Percentiles rank a stretch among this genome's conserved stretches.
Evolutionary conservation across 2,113 vertebrate species (phyloP).

Genomic region (Mus pahari): DNA sequence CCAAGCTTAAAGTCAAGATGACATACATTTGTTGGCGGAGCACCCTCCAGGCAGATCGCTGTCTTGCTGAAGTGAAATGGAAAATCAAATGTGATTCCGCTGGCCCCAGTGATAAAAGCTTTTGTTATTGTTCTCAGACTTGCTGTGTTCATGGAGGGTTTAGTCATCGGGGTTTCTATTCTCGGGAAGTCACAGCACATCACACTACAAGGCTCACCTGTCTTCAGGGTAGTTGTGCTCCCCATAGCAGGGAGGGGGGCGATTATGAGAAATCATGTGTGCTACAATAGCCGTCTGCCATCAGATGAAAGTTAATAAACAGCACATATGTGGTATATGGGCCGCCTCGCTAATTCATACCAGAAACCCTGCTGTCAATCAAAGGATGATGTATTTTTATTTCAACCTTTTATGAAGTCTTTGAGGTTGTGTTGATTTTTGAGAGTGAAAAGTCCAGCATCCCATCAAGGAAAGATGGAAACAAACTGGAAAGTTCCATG

Average conservation of each 20-base stretch:
- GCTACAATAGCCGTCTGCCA: background rate
- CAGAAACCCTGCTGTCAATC: background rate
- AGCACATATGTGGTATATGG: fast-evolving
- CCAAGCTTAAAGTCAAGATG: background rate
- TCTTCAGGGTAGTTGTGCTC: constrained; percentile 3
- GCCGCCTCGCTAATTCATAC: background rate
- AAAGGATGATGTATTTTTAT: background rate
- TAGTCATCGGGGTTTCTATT: constrained; percentile 70
- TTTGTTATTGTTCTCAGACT: constrained; percentile 39
- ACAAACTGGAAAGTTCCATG: background rate
- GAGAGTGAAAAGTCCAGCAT: constrained; percentile 34
- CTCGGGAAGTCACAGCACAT: constrained; percentile 48
- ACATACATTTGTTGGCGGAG: background rate
- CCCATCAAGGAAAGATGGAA: background rate
- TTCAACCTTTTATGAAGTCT: background rate
- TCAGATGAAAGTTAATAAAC: background rate
- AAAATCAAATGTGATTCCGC: constrained; percentile 28
- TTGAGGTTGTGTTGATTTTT: constrained; percentile 32
- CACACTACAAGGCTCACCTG: background rate
- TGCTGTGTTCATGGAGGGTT: constrained; percentile 44
- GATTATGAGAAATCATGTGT: constrained; percentile 32
- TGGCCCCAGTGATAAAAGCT: background rate
- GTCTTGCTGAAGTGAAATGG: background rate
- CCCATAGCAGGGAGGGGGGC: background rate
- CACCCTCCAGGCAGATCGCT: background rate